Evolutionary conservation across 2,113 vertebrate genomes (phyloP).

Genomic region (Otolemur garnettii): DNA sequence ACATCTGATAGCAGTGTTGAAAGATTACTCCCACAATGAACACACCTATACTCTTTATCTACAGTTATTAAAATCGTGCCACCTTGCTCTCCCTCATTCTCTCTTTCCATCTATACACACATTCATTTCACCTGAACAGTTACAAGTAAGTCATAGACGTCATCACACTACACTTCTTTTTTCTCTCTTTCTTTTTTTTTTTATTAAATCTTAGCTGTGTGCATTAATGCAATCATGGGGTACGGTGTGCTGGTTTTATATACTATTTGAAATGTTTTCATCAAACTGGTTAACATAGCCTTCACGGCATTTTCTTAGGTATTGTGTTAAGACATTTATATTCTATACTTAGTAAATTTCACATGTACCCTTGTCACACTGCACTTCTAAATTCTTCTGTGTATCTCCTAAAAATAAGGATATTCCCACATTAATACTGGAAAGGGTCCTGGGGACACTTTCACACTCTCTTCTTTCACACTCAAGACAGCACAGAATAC

Average conservation of each 20-base stretch:
- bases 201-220: too few relatives aligned
- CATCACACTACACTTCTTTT: neutral
- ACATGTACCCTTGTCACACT: neutral
- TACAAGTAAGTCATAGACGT: neutral
- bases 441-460: too few relatives aligned
- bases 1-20: neutral
- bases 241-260: too few relatives aligned
- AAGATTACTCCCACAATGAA: constrained; percentile 2
- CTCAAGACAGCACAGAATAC: neutral
- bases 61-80: neutral
- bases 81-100: neutral
- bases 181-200: too few relatives aligned
- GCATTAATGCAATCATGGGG: too few relatives aligned
- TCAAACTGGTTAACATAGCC: too few relatives aligned
- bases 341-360: too few relatives aligned
- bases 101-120: neutral
- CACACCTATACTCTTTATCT: neutral
- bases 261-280: too few relatives aligned
- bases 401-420: constrained; percentile 6
- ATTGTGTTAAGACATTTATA: too few relatives aligned
- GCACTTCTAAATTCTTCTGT: neutral
- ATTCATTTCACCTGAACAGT: neutral
- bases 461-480: neutral
- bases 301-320: too few relatives aligned
- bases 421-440: neutral